Conservation (phyloP, 2,113 vertebrate genomes). For the Atlantisia rogersi region DNA sequence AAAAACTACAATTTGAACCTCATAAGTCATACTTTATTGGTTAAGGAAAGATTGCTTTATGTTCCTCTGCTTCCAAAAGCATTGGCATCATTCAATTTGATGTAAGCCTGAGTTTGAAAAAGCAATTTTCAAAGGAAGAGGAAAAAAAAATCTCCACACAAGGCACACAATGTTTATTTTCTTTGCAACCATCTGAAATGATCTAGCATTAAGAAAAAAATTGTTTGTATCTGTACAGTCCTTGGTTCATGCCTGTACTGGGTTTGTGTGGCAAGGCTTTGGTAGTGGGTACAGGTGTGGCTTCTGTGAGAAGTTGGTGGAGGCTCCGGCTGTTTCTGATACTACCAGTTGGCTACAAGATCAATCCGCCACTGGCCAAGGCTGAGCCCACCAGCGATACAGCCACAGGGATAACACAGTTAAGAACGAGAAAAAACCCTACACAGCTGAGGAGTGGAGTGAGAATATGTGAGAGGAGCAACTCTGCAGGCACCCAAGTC, state of each 20-base stretch:
- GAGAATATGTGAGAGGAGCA: too few species aligned
- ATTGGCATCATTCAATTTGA: neutral
- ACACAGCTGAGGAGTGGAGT: too few species aligned
- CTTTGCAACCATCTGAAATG: neutral
- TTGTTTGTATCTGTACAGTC: neutral
- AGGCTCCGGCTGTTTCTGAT: too few species aligned
- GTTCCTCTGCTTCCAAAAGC: neutral
- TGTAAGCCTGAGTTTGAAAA: neutral
- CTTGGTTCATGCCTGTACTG: neutral
- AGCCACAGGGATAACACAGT: too few species aligned
- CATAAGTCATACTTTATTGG: neutral
- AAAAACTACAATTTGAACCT: neutral
- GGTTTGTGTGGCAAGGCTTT: too few species aligned
- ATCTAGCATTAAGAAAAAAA: neutral
- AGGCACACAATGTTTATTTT: accelerated
- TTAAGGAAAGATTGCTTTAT: neutral
- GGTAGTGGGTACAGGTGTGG: too few species aligned
- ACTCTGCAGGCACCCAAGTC: too few species aligned
- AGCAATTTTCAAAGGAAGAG: neutral
- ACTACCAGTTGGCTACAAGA: too few species aligned
- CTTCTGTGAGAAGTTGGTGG: too few species aligned
- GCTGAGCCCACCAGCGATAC: too few species aligned
- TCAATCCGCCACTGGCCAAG: too few species aligned
- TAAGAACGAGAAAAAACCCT: too few species aligned
- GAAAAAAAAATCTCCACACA: neutral